Percentiles rank a stretch among this genome's conserved stretches.
Evolutionary conservation across 2,113 vertebrate genomes (phyloP).

Genomic region (Dicrurus megarhynchus): DNA sequence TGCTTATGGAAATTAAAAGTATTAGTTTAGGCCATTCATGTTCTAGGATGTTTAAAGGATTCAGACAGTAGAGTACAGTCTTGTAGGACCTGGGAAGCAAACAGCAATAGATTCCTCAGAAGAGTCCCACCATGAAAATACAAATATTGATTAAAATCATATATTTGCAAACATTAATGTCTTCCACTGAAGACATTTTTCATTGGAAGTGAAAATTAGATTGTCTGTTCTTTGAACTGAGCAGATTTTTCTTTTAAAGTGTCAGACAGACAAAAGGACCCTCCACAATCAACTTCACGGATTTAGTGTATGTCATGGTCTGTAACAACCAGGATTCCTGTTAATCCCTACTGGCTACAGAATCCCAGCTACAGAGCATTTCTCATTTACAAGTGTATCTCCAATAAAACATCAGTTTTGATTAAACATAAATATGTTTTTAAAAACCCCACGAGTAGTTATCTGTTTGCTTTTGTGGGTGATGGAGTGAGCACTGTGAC

Average conservation of each 20-base stretch:
- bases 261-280: neutral
- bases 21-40: neutral
- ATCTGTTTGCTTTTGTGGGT: neutral
- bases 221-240: neutral
- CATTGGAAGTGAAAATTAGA: neutral
- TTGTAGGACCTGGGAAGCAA: neutral
- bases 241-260: neutral
- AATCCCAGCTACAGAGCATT: neutral
- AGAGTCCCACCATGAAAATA: neutral
- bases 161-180: neutral
- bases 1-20: neutral
- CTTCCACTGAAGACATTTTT: neutral
- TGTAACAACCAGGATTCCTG: neutral
- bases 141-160: neutral
- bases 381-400: neutral
- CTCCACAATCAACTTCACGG: neutral
- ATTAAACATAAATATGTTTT: neutral
- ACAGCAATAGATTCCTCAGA: neutral
- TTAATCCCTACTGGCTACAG: neutral
- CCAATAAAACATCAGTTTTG: neutral
- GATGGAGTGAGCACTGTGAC: neutral
- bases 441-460: rapidly evolving
- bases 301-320: neutral
- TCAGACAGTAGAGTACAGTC: neutral
- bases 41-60: neutral